Percentiles rank a stretch among this genome's conserved stretches.
Conservation (phyloP, 2,888 invertebrate species). For the Schizaphis graminum region DNA sequence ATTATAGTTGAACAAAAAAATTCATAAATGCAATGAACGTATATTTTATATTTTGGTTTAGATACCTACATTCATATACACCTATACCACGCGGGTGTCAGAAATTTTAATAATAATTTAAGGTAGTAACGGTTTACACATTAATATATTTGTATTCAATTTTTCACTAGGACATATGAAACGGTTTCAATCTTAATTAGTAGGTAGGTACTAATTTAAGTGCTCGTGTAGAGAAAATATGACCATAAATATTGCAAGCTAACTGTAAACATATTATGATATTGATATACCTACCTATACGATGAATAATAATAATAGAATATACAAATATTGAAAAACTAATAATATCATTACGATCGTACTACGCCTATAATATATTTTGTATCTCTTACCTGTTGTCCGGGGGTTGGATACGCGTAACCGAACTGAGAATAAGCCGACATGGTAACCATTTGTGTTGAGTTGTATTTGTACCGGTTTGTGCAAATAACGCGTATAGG, state of each 20-base stretch:
- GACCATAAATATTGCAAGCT: neutral
- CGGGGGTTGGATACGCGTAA: constrained; percentile 88
- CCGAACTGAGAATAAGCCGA: constrained; percentile 93
- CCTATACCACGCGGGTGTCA: neutral
- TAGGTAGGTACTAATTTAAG: too few relatives aligned
- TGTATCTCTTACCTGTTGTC: constrained; percentile 82
- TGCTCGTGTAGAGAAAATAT: neutral
- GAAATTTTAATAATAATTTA: neutral
- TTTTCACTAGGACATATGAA: neutral
- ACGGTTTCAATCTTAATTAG: neutral
- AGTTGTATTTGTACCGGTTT: constrained; percentile 46
- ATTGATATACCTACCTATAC: too few relatives aligned
- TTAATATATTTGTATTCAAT: neutral
- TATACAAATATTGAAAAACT: neutral
- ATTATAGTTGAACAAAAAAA: neutral
- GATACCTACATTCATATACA: neutral
- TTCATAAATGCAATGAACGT: neutral
- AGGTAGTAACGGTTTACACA: neutral
- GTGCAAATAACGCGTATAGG: neutral
- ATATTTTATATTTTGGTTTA: neutral
- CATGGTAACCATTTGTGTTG: constrained; percentile 71
- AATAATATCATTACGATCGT: neutral
- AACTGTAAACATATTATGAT: neutral
- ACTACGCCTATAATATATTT: neutral
- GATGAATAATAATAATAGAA: neutral